A percentile compares a stretch with the other conserved stretches of the same genome.
Conservation (phyloP, 2,888 invertebrate species). For the Leptogaster cylindrica region DNA sequence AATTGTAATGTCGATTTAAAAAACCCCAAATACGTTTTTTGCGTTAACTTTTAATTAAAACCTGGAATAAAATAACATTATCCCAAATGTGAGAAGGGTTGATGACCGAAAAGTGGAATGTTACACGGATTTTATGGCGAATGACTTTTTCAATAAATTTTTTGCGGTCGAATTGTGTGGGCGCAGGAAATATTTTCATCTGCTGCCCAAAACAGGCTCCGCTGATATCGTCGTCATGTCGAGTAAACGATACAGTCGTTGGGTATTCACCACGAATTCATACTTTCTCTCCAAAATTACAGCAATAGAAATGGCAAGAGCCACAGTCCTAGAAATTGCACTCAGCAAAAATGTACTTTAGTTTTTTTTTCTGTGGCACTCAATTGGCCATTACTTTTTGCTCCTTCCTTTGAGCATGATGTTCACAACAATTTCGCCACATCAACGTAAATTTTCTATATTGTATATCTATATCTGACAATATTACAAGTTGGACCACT, state of each 20-base stretch:
- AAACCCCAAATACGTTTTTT: too few species aligned
- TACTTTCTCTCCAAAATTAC: slow-evolving; percentile 32
- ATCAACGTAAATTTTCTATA: slow-evolving; percentile 23
- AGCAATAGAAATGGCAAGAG: slow-evolving; percentile 3
- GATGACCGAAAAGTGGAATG: too few species aligned
- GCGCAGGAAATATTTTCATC: slow-evolving; percentile 20
- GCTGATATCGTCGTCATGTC: not conserved
- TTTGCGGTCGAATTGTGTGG: not conserved
- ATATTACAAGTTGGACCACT: slow-evolving; percentile 4
- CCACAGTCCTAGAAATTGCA: not conserved
- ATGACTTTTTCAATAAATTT: not conserved
- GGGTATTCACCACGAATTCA: not conserved
- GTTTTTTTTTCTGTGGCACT: slow-evolving; percentile 3
- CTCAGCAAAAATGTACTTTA: not conserved
- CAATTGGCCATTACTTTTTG: slow-evolving; percentile 12
- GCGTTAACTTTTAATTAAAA: too few species aligned
- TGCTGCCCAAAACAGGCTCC: slow-evolving; percentile 2
- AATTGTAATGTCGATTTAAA: too few species aligned
- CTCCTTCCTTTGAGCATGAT: slow-evolving; percentile 3
- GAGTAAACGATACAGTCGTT: slow-evolving; percentile 20
- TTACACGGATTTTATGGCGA: too few species aligned
- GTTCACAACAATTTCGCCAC: slow-evolving; percentile 27
- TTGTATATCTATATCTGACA: not conserved
- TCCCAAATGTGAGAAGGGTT: too few species aligned
- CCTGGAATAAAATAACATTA: too few species aligned